Evolutionary conservation across 2,113 vertebrate species (phyloP).

Genomic region (Thermophis baileyi): DNA sequence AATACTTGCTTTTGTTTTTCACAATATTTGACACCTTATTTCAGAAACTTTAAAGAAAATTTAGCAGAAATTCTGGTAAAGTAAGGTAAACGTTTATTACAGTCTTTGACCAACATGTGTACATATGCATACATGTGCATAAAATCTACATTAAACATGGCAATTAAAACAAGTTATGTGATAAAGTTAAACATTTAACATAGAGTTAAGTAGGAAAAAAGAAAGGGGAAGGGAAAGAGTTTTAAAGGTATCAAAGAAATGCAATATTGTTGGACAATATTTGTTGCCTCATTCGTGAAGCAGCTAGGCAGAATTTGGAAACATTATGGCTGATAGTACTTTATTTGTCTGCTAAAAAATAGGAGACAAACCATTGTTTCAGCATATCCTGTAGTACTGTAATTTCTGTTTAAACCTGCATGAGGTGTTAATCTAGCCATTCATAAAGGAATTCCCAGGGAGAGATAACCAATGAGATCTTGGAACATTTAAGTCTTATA

Average conservation of each 20-base stretch:
- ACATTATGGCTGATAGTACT: not conserved
- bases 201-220: not conserved
- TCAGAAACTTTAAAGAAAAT: constrained; percentile 12
- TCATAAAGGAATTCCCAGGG: not conserved
- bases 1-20: not conserved
- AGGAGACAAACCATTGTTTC: not conserved
- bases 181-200: not conserved
- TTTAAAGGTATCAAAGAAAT: not conserved
- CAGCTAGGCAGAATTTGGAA: not conserved
- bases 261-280: not conserved
- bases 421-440: not conserved
- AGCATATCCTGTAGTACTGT: not conserved
- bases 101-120: not conserved
- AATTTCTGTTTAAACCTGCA: not conserved
- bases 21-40: not conserved
- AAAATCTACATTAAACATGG: not conserved
- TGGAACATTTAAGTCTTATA: not conserved
- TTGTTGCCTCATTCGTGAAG: not conserved
- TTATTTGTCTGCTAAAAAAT: not conserved
- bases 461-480: not conserved
- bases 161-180: not conserved
- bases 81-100: not conserved
- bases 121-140: not conserved
- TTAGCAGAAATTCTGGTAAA: not conserved
- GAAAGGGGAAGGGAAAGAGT: not conserved